phyloP scores from a whole-genome alignment of 2,113 vertebrate genomes.

The Sprattus sprattus region DNA sequence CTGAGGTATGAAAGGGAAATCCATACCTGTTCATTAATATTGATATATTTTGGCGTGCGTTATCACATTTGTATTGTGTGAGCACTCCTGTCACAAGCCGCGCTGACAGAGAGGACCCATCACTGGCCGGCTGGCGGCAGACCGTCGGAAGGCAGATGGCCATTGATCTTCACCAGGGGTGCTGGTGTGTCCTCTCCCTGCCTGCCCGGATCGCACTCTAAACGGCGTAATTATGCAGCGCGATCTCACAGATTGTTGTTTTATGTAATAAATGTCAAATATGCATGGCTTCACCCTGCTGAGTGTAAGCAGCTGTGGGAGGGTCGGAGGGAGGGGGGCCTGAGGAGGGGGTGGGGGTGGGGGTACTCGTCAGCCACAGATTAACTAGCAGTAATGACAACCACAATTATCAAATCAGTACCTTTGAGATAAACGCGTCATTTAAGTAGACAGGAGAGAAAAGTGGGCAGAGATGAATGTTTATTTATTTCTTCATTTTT shows the following conservation, averaged over 20 bases:
- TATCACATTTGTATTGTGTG: neutral
- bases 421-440: neutral
- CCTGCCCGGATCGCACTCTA: conserved; percentile 39
- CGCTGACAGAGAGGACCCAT: neutral
- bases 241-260: conserved; percentile 65
- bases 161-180: conserved; percentile 20
- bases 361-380: conserved; percentile 61
- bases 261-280: conserved; percentile 75
- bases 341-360: neutral
- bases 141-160: conserved; percentile 35
- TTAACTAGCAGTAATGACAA: conserved; percentile 64
- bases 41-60: conserved; percentile 14
- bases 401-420: conserved; percentile 58
- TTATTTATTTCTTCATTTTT: neutral
- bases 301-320: conserved; percentile 62
- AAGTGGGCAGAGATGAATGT: neutral
- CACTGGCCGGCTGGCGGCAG: conserved; percentile 21
- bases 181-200: neutral
- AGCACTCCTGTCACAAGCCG: neutral
- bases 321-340: neutral
- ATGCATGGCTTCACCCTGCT: conserved; percentile 74
- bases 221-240: conserved; percentile 52
- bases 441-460: neutral
- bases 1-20: neutral
- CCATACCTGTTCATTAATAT: neutral